These are phyloP conservation scores for Rallus limicola DNA, from an alignment of 2,113 vertebrate genomes.

Conservation along the genomic window DNA sequence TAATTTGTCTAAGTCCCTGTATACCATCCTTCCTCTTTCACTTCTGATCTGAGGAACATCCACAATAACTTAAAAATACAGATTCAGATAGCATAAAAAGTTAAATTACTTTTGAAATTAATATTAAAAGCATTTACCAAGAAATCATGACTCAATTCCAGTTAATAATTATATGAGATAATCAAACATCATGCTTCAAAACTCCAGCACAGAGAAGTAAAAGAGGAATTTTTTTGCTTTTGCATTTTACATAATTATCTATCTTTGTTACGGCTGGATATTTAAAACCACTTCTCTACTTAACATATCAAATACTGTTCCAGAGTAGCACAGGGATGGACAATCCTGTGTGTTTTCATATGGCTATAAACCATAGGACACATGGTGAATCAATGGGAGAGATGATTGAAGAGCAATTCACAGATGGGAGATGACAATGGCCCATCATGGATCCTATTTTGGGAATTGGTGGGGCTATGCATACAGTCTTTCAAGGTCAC, in stretches of 20 bases:
- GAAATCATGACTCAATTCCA: conserved; percentile 11
- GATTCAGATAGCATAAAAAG: neutral
- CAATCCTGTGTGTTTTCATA: neutral
- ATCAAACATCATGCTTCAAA: conserved; percentile 5
- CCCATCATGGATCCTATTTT: conserved; percentile 53
- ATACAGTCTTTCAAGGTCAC: conserved; percentile 22
- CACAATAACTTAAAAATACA: neutral
- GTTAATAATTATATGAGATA: conserved; percentile 29
- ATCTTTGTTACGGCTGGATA: conserved; percentile 15
- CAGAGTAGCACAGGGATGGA: neutral
- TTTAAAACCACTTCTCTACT: conserved; percentile 3
- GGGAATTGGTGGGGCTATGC: conserved; percentile 10
- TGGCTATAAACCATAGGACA: conserved; percentile 28
- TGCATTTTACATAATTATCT: conserved; percentile 18
- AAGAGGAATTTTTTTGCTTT: neutral
- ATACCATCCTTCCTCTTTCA: neutral
- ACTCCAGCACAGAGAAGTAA: neutral
- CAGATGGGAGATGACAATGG: conserved; percentile 23
- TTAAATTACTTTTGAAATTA: conserved; percentile 16
- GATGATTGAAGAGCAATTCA: conserved; percentile 56
- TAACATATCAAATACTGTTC: conserved; percentile 31
- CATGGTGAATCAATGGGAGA: conserved; percentile 63
- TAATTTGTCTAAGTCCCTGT: neutral
- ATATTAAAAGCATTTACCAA: conserved; percentile 33
- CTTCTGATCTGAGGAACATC: neutral